Conservation (phyloP, 2,888 invertebrate genomes). For the Blomia tropicalis region DNA sequence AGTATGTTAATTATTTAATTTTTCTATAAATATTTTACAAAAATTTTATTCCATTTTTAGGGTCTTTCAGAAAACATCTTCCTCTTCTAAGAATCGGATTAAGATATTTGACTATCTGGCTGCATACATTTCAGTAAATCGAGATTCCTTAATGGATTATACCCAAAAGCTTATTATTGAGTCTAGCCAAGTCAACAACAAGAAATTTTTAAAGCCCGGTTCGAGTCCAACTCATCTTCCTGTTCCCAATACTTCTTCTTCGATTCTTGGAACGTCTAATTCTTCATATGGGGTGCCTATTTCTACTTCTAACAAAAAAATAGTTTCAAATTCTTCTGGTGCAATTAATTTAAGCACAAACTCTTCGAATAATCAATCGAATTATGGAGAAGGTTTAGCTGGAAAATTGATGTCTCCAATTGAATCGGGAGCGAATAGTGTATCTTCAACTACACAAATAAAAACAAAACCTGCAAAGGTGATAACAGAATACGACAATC, state of each 20-base stretch:
- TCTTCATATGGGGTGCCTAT: background rate
- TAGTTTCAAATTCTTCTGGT: background rate
- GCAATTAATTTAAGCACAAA: constrained; percentile 5
- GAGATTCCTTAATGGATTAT: background rate
- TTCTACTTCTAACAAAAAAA: background rate
- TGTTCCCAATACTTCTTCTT: background rate
- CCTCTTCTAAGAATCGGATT: background rate
- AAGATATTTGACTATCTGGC: constrained; percentile 1
- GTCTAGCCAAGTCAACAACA: background rate
- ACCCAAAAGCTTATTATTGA: background rate
- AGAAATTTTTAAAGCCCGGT: background rate
- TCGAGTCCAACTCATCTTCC: background rate
- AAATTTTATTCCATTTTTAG: background rate
- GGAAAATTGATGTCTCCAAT: constrained; percentile 3
- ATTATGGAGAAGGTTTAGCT: background rate
- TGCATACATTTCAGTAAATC: background rate
- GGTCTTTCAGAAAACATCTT: background rate
- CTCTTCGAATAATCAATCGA: background rate
- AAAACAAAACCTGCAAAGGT: too few species aligned
- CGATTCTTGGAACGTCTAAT: background rate
- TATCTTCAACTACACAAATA: background rate
- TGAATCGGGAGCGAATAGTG: background rate
- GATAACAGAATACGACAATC: too few species aligned
- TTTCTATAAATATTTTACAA: background rate
- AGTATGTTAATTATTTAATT: background rate